Evolutionary conservation across 1,140 invertebrate genomes (phyloP).

Genomic region (Ruditapes philippinarum): DNA sequence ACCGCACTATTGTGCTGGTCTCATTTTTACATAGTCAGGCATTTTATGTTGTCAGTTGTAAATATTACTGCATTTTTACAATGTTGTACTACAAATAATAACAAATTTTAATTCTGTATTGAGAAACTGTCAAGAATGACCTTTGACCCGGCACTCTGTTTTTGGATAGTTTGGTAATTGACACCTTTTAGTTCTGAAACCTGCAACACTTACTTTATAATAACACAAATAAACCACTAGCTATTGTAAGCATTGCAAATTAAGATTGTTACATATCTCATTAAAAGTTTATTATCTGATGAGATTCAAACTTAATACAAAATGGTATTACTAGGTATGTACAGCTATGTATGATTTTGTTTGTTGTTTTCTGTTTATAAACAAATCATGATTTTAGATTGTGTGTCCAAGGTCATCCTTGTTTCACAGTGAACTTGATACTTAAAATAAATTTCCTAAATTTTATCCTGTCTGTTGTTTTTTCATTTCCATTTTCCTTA

Average conservation of each 20-base stretch:
- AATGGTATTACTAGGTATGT: no score
- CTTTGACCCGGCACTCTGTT: no score
- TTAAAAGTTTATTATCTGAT: no score
- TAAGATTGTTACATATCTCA: no score
- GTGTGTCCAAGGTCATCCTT: neutral
- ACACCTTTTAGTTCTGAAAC: no score
- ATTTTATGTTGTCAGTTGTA: constrained; percentile 31
- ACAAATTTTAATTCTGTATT: neutral
- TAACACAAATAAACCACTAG: no score
- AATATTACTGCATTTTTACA: constrained; percentile 14
- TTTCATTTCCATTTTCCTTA: neutral
- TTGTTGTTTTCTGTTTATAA: no score
- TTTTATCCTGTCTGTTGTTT: neutral
- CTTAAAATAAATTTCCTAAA: constrained; percentile 25
- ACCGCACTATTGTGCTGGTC: neutral
- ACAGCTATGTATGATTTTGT: no score
- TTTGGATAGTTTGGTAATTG: no score
- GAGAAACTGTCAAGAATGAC: neutral
- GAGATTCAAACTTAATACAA: no score
- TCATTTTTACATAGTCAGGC: neutral
- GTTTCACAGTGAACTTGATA: neutral
- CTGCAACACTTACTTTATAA: no score
- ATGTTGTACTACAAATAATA: constrained; percentile 4
- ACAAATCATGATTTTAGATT: neutral
- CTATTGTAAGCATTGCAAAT: no score